These are phyloP conservation scores for Electrophaes corylata DNA, from an alignment of 2,888 invertebrate species.

Conservation along the genomic window DNA sequence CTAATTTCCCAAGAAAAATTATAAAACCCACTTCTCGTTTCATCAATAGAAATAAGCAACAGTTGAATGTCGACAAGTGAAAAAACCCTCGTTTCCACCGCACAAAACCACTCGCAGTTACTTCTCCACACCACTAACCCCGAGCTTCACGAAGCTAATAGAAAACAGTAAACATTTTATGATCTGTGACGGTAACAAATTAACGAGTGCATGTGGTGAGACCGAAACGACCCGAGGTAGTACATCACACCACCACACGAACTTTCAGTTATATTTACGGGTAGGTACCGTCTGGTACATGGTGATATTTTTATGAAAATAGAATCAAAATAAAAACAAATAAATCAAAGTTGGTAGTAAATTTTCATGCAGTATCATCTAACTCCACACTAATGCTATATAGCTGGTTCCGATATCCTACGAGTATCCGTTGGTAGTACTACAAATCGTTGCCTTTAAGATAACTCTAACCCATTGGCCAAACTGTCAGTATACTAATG, in stretches of 20 bases:
- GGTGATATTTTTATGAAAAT: constrained; percentile 11
- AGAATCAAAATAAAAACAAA: not conserved
- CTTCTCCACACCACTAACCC: constrained; percentile 4
- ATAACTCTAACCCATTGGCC: too few relatives aligned
- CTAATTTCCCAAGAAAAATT: too few relatives aligned
- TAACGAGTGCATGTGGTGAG: constrained; percentile 67
- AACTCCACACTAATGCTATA: too few relatives aligned
- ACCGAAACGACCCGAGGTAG: constrained; percentile 52
- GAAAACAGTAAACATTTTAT: constrained; percentile 73
- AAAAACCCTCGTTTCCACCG: not conserved
- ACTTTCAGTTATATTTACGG: constrained; percentile 68
- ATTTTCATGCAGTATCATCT: too few relatives aligned
- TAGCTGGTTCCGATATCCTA: too few relatives aligned
- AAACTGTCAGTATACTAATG: too few relatives aligned
- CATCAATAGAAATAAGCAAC: not conserved
- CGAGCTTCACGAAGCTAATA: constrained; percentile 52
- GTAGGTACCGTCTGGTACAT: constrained; percentile 4
- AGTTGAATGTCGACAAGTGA: not conserved
- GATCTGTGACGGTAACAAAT: constrained; percentile 69
- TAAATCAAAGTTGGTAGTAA: too few relatives aligned
- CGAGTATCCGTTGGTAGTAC: too few relatives aligned
- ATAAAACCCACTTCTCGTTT: not conserved
- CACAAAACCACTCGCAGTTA: constrained; percentile 4
- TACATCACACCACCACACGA: constrained; percentile 67
- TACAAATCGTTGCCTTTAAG: too few relatives aligned